These are phyloP conservation scores for Solen grandis DNA, from an alignment of 1,140 invertebrate species.

Conservation along the genomic window DNA sequence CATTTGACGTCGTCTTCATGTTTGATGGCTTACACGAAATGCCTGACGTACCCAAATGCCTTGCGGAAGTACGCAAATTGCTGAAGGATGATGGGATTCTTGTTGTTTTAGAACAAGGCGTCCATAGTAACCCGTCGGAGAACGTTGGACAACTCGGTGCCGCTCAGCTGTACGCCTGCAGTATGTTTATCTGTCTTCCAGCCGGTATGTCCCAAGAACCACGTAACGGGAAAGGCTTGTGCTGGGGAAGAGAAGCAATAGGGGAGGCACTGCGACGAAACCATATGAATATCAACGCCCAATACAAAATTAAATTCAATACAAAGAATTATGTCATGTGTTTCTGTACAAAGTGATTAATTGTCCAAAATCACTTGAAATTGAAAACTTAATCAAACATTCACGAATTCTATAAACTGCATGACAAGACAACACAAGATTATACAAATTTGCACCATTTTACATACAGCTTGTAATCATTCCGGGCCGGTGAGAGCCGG, in stretches of 20 bases:
- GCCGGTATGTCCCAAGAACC: conserved; percentile 47
- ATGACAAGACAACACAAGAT: too few species aligned
- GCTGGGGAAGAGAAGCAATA: conserved; percentile 48
- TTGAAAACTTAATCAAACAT: too few species aligned
- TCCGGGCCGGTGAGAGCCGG: too few species aligned
- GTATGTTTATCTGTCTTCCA: conserved; percentile 57
- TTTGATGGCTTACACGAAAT: conserved; percentile 63
- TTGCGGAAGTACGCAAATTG: conserved; percentile 47
- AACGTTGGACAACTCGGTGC: conserved; percentile 67
- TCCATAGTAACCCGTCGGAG: conserved; percentile 51
- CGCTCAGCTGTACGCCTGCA: conserved; percentile 59
- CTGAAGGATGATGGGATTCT: conserved; percentile 58
- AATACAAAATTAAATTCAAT: too few species aligned
- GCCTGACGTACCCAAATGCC: conserved; percentile 48
- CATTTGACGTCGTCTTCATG: conserved; percentile 56
- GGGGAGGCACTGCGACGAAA: conserved; percentile 8
- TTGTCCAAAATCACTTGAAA: too few species aligned
- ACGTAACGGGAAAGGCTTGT: conserved; percentile 47
- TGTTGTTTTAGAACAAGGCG: conserved; percentile 51
- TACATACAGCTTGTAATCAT: too few species aligned
- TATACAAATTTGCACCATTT: too few species aligned
- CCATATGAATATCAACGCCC: conserved; percentile 12
- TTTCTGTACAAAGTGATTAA: too few species aligned
- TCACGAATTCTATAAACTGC: too few species aligned
- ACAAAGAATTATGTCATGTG: too few species aligned